Conservation (phyloP, 1,140 invertebrate species). For the Chionoecetes opilio region DNA sequence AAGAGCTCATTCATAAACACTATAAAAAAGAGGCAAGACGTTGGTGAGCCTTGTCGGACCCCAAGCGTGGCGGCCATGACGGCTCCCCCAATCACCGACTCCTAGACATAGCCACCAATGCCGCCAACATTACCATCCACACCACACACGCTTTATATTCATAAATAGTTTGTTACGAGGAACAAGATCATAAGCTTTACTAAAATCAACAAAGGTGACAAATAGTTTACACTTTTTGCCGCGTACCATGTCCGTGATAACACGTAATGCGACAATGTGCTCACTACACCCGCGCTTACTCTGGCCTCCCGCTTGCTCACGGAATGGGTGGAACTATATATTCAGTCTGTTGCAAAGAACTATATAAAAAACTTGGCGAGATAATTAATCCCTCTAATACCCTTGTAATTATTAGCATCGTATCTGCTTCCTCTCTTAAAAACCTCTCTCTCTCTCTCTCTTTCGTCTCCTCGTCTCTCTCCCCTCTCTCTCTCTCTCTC, state of each 20-base stretch:
- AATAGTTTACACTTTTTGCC: background rate
- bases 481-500: too few relatives aligned
- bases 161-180: background rate
- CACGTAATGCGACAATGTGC: slow-evolving; percentile 42
- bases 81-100: background rate
- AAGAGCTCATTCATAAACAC: slow-evolving; percentile 56
- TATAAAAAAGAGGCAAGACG: slow-evolving; percentile 24
- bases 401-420: too few relatives aligned
- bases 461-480: too few relatives aligned
- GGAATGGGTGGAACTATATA: too few relatives aligned
- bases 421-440: slow-evolving; percentile 37
- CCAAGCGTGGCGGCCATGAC: background rate
- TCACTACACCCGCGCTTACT: background rate
- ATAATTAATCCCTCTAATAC: too few relatives aligned
- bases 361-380: too few relatives aligned
- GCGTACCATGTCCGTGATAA: background rate
- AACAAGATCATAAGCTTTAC: slow-evolving; percentile 35
- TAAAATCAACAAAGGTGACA: slow-evolving; percentile 49
- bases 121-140: slow-evolving; percentile 34
- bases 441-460: too few relatives aligned
- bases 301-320: background rate
- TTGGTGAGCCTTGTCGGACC: slow-evolving; percentile 36
- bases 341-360: too few relatives aligned
- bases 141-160: background rate
- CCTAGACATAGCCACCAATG: slow-evolving; percentile 44